Conservation (phyloP, 2,888 invertebrate species). For the Celastrina argiolus region DNA sequence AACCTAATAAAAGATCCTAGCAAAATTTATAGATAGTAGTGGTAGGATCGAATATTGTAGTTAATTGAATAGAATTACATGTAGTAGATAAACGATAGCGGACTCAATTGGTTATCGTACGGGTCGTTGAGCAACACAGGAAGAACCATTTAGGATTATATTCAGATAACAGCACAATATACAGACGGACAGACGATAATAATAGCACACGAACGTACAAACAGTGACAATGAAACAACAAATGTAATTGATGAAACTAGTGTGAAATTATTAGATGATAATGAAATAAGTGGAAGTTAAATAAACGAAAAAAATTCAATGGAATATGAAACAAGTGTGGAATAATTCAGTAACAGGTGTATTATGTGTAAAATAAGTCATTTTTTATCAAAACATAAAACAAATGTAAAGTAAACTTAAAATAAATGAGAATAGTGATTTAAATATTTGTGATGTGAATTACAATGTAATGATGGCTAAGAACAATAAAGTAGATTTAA, state of each 20-base stretch:
- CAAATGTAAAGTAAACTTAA: background rate
- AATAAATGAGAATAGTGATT: background rate
- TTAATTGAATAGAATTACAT: slow-evolving; percentile 11
- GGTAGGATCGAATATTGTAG: background rate
- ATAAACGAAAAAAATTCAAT: background rate
- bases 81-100: slow-evolving; percentile 22
- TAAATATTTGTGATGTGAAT: background rate
- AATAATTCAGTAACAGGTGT: background rate
- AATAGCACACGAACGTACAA: background rate
- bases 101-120: slow-evolving; percentile 65
- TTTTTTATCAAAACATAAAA: no score
- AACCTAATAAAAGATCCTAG: background rate
- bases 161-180: slow-evolving; percentile 46
- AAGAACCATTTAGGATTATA: slow-evolving; percentile 65
- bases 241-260: background rate
- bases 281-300: background rate
- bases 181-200: slow-evolving; percentile 26
- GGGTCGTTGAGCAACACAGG: slow-evolving; percentile 63
- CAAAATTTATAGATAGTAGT: background rate
- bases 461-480: slow-evolving; percentile 32
- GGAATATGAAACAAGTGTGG: background rate
- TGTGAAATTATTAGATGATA: background rate
- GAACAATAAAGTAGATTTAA: slow-evolving; percentile 6
- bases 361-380: no score
- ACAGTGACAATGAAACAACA: background rate